Percentiles rank a stretch among this genome's conserved stretches.
phyloP scores from a whole-genome alignment of 2,888 invertebrate species.

The Thymelicus acteon region DNA sequence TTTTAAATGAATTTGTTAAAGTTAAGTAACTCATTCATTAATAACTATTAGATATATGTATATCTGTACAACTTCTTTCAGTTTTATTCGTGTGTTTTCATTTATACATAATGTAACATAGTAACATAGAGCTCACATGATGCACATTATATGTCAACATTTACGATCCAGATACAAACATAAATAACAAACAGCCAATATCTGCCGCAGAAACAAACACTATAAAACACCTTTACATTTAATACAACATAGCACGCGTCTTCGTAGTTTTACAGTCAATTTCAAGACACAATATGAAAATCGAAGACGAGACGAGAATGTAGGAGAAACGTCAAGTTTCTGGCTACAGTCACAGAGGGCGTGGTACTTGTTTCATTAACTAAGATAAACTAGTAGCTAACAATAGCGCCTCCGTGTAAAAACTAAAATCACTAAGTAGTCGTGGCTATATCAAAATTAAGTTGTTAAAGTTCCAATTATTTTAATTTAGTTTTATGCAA shows the following conservation, averaged over 20 bases:
- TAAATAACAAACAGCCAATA: conserved; percentile 41
- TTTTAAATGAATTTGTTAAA: no score
- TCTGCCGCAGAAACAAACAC: conserved; percentile 43
- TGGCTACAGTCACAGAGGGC: conserved; percentile 58
- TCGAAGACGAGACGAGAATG: conserved; percentile 49
- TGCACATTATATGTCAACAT: background rate
- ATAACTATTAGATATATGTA: no score
- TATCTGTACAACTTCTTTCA: no score
- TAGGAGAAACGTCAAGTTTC: conserved; percentile 52
- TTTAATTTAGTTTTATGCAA: no score
- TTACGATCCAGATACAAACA: conserved; percentile 17
- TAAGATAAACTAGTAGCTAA: background rate
- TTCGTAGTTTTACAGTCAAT: conserved; percentile 52
- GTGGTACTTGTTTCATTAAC: conserved; percentile 33
- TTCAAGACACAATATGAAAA: conserved; percentile 52
- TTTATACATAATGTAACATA: no score
- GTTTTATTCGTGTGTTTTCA: no score
- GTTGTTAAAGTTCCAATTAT: no score
- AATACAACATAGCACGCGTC: conserved; percentile 43
- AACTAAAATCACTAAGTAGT: no score
- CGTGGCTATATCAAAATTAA: no score
- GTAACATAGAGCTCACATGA: background rate
- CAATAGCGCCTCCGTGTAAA: no score
- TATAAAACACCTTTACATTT: conserved; percentile 42
- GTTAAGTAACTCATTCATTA: no score